These are phyloP conservation scores for Propithecus deckenii DNA, from an alignment of 2,797 vertebrate species.

Conservation along the genomic window DNA sequence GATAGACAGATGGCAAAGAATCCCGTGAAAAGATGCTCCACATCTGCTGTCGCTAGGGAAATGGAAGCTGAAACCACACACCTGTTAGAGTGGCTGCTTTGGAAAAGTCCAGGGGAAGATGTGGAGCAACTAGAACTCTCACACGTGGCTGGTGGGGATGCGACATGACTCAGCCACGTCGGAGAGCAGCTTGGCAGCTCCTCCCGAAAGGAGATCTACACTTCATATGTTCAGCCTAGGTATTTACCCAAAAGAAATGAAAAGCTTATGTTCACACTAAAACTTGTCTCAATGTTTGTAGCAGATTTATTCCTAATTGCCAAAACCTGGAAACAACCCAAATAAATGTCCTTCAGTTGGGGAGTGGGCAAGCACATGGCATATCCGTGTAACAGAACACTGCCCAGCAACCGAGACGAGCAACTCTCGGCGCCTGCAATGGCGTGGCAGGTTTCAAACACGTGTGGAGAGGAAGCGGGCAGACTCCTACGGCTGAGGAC, in stretches of 20 bases:
- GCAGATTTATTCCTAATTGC: neutral
- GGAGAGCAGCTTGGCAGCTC: neutral
- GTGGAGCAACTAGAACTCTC: accelerated
- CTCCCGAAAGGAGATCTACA: neutral
- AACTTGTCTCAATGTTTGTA: neutral
- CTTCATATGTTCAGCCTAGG: too few relatives aligned
- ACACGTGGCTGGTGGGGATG: accelerated
- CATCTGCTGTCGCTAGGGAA: neutral
- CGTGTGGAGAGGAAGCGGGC: neutral
- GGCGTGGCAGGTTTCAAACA: too few relatives aligned
- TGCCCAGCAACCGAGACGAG: neutral
- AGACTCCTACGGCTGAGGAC: too few relatives aligned
- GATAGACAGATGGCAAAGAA: neutral
- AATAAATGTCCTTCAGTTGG: neutral
- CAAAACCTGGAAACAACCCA: neutral
- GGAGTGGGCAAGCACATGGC: neutral
- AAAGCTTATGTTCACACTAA: too few relatives aligned
- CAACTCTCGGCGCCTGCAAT: neutral
- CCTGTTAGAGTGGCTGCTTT: neutral
- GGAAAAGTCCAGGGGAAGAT: too few relatives aligned
- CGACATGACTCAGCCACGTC: accelerated
- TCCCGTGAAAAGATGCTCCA: accelerated
- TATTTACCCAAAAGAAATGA: neutral
- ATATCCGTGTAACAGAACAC: too few relatives aligned
- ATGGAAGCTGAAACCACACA: neutral